Evolutionary conservation across 2,113 vertebrate species (phyloP).

Genomic region (Notiomystis cincta): DNA sequence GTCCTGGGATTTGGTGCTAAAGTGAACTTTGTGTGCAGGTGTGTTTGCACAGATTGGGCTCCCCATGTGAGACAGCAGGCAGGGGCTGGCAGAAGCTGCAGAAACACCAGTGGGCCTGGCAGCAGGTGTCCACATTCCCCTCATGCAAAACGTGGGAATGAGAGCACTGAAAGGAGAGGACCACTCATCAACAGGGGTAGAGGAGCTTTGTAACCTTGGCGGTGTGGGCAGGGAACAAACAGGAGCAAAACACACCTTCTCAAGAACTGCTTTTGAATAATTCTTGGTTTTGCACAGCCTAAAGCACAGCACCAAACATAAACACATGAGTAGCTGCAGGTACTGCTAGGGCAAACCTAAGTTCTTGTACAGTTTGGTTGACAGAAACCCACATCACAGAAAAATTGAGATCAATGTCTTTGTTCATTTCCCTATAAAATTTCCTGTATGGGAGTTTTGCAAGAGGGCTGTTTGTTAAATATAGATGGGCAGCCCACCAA

Average conservation of each 20-base stretch:
- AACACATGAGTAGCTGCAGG: background rate
- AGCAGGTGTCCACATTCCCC: background rate
- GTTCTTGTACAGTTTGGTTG: background rate
- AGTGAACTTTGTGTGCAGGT: background rate
- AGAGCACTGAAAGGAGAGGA: background rate
- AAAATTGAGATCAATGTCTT: background rate
- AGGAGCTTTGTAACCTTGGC: background rate
- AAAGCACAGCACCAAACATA: background rate
- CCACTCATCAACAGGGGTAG: background rate
- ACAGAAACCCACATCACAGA: background rate
- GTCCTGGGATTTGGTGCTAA: background rate
- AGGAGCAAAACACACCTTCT: background rate
- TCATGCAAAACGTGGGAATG: accelerated
- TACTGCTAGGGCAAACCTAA: background rate
- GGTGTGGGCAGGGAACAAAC: background rate
- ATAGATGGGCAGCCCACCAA: background rate
- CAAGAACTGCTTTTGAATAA: background rate
- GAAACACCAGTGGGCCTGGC: background rate
- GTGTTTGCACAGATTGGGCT: background rate
- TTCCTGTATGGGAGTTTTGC: background rate
- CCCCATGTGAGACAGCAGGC: background rate
- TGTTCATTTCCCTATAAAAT: background rate
- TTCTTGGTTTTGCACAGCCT: background rate
- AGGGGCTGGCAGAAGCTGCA: background rate
- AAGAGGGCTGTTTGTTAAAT: background rate